Base-by-base conservation (phyloP, 2,113 vertebrate genomes). In the Trichomycterus rosablanca region DNA sequence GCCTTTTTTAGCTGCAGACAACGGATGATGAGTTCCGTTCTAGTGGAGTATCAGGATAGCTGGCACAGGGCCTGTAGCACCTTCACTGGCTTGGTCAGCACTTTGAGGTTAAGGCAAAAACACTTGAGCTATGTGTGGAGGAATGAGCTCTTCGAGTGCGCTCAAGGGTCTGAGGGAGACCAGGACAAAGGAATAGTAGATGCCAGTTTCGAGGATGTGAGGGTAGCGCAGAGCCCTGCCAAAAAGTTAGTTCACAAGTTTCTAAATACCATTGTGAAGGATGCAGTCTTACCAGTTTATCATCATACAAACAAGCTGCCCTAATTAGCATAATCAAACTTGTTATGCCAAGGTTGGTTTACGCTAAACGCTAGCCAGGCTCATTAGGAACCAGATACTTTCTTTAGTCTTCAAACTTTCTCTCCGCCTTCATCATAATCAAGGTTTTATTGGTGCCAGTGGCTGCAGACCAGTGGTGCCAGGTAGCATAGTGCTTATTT, bases 21-120 rank as follows among this genome's bases (percentile, higher is more conserved):
- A 68, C 78, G 63, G 66, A 81, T 78, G 76, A 81, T 76, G 58
- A 79, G 76, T 78, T 75, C 28, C 0, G 32, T n/a, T 23, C 43
- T 40, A n/a, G 15, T 42, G 30, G 34, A 39, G 34, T 23, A 15
- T 1, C 37, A 7, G 53, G 53, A 37, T 42, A 14, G 12, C 16
- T 55, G 63, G 63, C 52, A 12, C 23, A 7, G 7, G 23, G 42
- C 62, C 43, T 24, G 19, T 28, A 56, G n/a, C 37, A 7, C 62
- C 48, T 39, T 9, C 42, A 1, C 16, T 7, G 62, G 51, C 62
- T 56, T 56, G 46, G 62, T 65, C 62, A 65, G 62, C 62, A 65
- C 43, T 65, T 45, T 22, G 32, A 11, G 52, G 62, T 39, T 56
- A 56, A 56, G 51, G 24, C 30, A 14, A 19, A 56, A 39, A 37